phyloP scores from a whole-genome alignment of 2,113 vertebrate species.

The Micronycteris hirsuta region DNA sequence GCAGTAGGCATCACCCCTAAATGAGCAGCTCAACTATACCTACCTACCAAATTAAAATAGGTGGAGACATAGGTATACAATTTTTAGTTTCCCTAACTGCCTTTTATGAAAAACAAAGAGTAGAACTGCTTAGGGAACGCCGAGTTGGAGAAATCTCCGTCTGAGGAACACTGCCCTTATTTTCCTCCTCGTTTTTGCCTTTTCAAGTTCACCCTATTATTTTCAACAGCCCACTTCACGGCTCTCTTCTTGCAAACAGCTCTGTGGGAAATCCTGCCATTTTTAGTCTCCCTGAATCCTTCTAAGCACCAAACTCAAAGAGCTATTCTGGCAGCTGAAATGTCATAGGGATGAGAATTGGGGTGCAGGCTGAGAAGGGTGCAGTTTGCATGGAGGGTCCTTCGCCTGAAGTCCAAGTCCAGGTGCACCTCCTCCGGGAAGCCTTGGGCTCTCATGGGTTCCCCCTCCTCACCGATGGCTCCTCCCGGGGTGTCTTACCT shows the following conservation, averaged over 20 bases:
- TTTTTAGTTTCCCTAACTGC: neutral
- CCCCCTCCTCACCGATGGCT: neutral
- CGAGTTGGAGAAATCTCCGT: neutral
- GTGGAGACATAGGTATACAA: neutral
- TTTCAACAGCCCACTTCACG: slow-evolving; percentile 59
- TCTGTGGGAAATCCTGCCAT: slow-evolving; percentile 64
- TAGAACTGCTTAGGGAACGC: neutral
- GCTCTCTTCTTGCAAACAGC: slow-evolving; percentile 63
- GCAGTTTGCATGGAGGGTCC: neutral
- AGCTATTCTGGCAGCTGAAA: slow-evolving; percentile 56
- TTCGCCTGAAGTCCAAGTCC: neutral
- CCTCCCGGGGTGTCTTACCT: accelerated
- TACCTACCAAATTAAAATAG: neutral
- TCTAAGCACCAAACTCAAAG: slow-evolving; percentile 67
- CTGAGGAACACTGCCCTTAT: neutral
- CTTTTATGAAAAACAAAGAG: neutral
- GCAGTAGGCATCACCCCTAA: neutral
- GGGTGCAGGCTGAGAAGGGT: neutral
- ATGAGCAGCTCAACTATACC: no score
- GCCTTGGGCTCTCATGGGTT: accelerated
- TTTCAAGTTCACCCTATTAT: slow-evolving; percentile 56
- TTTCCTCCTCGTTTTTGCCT: neutral
- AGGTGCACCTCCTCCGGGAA: no score
- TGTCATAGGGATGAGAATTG: slow-evolving; percentile 2
- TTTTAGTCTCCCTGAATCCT: slow-evolving; percentile 66